Evolutionary conservation across 2,888 invertebrate species (phyloP), one percentile per base, ranked within the genome.

Genomic region (Drosophila sordidapex): DNA sequence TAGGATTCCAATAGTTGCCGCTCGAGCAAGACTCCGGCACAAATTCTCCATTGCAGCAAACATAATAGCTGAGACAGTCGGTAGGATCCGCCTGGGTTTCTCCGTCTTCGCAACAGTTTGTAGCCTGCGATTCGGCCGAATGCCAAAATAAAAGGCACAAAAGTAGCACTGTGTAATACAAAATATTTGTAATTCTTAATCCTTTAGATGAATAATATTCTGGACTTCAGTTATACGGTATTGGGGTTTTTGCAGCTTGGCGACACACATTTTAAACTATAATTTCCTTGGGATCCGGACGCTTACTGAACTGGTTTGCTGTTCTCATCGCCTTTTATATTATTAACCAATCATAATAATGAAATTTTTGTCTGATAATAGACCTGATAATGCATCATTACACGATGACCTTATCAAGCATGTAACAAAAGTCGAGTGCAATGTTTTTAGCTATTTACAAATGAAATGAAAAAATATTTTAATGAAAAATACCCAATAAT

Each of bases 341-440:
- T 68, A 73, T 59, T 49, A 52, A 21, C 36, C 83, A 79, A 83
- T 83, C 61, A 86, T 38, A 53, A 66, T 79, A 77, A 83, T 77
- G 59, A 66, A 54, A 66, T 60, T 59, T 31, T 48, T 25, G 33
- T 53, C 61, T 51, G 65, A 61, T 77, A 71, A 59, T 57, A 62
- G 57, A 61, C 36, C 53, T 70, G 76, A 74, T 70, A 84, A 49
- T 53, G 56, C 40, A 62, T 60, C 46, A 62, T 74, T 56, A 58
- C 60, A 70, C 11, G 46, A 33, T 25, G 6, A n/a, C 40, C 27
- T 57, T 70, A 59, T 75, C 71, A 21, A 6, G n/a, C 18, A 40
- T 56, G 13, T 52, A 25, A 52, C 64, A 64, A 46, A 40, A 40
- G 27, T 35, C n/a, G n/a, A 10, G n/a, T 3, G 27, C 29, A 48